Conservation (phyloP, 2,797 vertebrate genomes). For the Erethizon dorsatum region DNA sequence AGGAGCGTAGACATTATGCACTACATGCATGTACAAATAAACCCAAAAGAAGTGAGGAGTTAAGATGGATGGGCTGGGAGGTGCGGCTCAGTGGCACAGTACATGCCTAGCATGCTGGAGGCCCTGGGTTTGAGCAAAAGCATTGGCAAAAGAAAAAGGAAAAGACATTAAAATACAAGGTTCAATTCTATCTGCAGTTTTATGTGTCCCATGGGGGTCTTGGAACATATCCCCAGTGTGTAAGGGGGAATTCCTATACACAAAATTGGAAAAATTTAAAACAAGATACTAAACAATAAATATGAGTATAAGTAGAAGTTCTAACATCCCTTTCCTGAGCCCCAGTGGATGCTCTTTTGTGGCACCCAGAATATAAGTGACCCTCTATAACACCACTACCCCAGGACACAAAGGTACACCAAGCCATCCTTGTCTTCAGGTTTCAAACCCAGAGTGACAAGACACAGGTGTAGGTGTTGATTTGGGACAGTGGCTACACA, state of each 20-base stretch:
- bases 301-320: neutral
- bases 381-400: neutral
- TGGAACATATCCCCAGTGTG: neutral
- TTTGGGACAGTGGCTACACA: neutral
- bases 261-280: neutral
- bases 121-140: neutral
- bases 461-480: fast-evolving
- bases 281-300: neutral
- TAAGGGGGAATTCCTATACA: neutral
- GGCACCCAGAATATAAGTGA: neutral
- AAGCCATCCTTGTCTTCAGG: neutral
- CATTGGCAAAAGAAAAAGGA: no score
- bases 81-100: neutral
- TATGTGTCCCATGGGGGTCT: no score
- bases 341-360: no score
- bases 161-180: neutral
- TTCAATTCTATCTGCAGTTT: neutral
- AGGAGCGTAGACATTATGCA: neutral
- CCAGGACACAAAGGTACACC: neutral
- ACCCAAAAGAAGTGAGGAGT: neutral
- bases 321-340: neutral
- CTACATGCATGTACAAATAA: neutral
- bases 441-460: neutral
- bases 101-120: neutral
- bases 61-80: neutral